Percentiles rank a stretch among this genome's conserved stretches.
These are phyloP conservation scores for Ganaspis brasiliensis DNA, from an alignment of 2,888 invertebrate species.

Conservation along the genomic window DNA sequence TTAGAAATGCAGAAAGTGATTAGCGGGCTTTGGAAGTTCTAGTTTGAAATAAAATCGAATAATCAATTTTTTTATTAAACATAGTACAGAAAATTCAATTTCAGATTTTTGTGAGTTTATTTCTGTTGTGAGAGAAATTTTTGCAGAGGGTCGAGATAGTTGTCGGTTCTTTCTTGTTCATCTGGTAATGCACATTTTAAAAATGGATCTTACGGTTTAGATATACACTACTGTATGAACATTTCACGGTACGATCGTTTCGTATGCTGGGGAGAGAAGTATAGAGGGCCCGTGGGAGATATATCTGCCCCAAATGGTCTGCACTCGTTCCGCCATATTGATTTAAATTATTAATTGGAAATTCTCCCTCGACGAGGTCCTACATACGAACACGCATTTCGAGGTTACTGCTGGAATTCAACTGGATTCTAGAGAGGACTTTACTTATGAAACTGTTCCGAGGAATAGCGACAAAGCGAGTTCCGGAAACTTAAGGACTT, in stretches of 20 bases:
- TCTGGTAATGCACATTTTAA: slow-evolving; percentile 34
- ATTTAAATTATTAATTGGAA: slow-evolving; percentile 79
- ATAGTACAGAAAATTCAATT: slow-evolving; percentile 31
- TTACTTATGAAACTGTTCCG: slow-evolving; percentile 44
- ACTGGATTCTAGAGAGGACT: slow-evolving; percentile 42
- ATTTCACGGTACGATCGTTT: slow-evolving; percentile 38
- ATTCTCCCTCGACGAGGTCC: slow-evolving; percentile 62
- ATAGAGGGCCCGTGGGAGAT: slow-evolving; percentile 72
- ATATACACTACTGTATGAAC: neutral
- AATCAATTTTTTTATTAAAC: too few relatives aligned
- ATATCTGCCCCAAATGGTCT: slow-evolving; percentile 70
- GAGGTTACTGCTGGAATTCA: slow-evolving; percentile 32
- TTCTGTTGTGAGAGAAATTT: too few relatives aligned
- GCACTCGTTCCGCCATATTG: slow-evolving; percentile 71
- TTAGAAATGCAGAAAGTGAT: too few relatives aligned
- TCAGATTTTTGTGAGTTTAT: neutral
- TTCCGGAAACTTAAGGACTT: slow-evolving; percentile 21
- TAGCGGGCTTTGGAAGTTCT: too few relatives aligned
- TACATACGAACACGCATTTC: slow-evolving; percentile 44
- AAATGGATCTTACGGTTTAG: slow-evolving; percentile 18
- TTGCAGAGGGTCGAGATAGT: neutral
- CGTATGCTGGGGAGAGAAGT: slow-evolving; percentile 48
- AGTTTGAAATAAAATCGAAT: too few relatives aligned
- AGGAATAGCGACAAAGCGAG: slow-evolving; percentile 29
- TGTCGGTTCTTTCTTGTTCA: slow-evolving; percentile 14